A percentile compares a stretch with the other conserved stretches of the same genome.
Conservation (phyloP, 2,797 vertebrate genomes). For the Halcyon smyrnensis region DNA sequence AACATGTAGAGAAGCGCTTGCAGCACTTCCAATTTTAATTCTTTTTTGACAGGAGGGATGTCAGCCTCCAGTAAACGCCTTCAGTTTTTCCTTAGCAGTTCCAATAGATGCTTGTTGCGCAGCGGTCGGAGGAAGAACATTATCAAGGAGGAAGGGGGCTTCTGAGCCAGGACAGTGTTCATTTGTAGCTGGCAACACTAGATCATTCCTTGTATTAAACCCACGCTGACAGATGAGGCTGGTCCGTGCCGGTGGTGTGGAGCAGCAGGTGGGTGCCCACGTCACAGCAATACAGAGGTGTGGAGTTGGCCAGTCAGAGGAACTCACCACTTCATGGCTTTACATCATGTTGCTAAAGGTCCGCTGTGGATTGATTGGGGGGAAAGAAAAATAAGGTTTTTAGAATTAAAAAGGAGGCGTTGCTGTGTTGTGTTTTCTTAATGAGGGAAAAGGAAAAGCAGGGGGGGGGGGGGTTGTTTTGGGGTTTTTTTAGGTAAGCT, state of each 20-base stretch:
- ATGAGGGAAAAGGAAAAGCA: background rate
- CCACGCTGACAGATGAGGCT: accelerated
- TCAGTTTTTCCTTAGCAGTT: background rate
- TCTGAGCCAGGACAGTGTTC: background rate
- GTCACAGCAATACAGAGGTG: accelerated
- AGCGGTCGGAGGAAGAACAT: background rate
- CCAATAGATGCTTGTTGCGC: background rate
- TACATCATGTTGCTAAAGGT: background rate
- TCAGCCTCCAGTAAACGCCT: background rate
- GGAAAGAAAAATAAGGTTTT: too few species aligned
- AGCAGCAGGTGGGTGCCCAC: background rate
- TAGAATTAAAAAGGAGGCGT: too few species aligned
- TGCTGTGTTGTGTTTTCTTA: background rate
- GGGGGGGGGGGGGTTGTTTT: background rate
- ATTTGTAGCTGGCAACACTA: background rate
- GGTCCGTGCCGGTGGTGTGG: accelerated
- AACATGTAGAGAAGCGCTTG: background rate
- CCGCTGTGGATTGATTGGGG: background rate
- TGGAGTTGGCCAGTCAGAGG: background rate
- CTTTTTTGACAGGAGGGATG: background rate
- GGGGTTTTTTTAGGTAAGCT: background rate
- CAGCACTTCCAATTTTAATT: background rate
- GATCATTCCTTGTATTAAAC: background rate
- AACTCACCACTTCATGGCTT: accelerated
- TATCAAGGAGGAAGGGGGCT: background rate